Conservation (phyloP, 2,888 invertebrate species). For the Quadriops clusia region DNA sequence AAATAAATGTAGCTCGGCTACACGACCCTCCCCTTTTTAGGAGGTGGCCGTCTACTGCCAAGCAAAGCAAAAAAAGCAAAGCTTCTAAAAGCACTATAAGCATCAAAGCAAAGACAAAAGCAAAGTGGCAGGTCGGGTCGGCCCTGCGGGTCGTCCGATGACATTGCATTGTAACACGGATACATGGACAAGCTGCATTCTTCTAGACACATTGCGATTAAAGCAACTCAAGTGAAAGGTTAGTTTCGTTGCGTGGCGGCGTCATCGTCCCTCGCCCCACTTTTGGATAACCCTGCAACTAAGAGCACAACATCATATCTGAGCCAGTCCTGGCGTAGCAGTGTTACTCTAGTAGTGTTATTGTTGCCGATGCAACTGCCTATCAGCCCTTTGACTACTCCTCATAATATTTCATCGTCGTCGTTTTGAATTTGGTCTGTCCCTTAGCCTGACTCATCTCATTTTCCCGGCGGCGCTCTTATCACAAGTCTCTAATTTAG, state of each 20-base stretch:
- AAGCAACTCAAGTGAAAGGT: constrained; percentile 23
- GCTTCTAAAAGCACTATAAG: constrained; percentile 21
- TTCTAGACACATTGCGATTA: constrained; percentile 26
- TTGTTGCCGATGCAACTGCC: too few relatives aligned
- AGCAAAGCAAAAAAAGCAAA: constrained; percentile 25
- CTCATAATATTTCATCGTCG: too few relatives aligned
- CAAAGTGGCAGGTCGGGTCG: constrained; percentile 16
- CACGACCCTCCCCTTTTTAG: too few relatives aligned
- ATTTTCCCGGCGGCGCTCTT: constrained; percentile 42
- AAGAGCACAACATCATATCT: constrained; percentile 47
- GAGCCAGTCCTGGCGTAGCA: constrained; percentile 36
- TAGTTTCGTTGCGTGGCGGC: constrained; percentile 33
- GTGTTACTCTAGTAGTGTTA: too few relatives aligned
- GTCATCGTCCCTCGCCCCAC: constrained; percentile 29
- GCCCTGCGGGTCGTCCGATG: constrained; percentile 15
- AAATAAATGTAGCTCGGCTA: constrained; percentile 26
- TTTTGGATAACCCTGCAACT: constrained; percentile 47
- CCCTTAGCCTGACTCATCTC: constrained; percentile 20
- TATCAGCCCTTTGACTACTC: too few relatives aligned
- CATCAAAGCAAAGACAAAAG: constrained; percentile 21
- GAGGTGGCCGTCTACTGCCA: constrained; percentile 26
- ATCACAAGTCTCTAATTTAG: constrained; percentile 13
- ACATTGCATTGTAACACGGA: constrained; percentile 25
- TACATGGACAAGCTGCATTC: constrained; percentile 29
- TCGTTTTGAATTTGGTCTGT: constrained; percentile 5